A percentile compares a stretch with the other conserved stretches of the same genome.
phyloP scores from a whole-genome alignment of 2,113 vertebrate genomes.

The Hypocryptadius cinnamomeus region DNA sequence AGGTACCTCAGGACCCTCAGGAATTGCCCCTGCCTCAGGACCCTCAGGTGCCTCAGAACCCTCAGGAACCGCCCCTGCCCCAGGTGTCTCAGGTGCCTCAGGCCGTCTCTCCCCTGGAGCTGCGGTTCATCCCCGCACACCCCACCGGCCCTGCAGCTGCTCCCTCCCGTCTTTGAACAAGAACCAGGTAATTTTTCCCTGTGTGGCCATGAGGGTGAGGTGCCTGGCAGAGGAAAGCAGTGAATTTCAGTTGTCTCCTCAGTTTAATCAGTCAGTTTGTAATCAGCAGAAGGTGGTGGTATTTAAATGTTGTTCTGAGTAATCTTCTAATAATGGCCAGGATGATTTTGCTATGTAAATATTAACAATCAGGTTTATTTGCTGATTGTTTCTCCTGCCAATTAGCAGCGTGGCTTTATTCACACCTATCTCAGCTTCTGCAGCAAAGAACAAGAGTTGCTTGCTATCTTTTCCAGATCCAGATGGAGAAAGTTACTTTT shows the following conservation, averaged over 20 bases:
- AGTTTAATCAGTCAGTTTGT: background rate
- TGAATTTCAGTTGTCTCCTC: background rate
- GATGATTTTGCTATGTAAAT: conserved; percentile 3
- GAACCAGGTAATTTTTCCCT: rapidly evolving
- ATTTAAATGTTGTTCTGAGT: conserved; percentile 10
- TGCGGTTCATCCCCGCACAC: background rate
- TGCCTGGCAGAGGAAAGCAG: rapidly evolving
- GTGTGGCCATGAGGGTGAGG: rapidly evolving
- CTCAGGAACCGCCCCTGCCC: too few relatives aligned
- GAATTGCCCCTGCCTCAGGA: too few relatives aligned
- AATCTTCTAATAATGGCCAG: conserved; percentile 6
- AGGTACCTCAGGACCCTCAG: too few relatives aligned
- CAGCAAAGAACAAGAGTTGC: background rate
- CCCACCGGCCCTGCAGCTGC: rapidly evolving
- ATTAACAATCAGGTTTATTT: conserved; percentile 29
- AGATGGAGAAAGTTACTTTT: background rate
- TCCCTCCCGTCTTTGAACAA: background rate
- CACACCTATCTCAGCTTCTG: background rate
- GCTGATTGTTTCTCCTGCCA: background rate
- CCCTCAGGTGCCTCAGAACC: too few relatives aligned
- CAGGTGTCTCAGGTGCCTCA: background rate
- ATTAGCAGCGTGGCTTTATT: background rate
- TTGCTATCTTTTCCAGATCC: background rate
- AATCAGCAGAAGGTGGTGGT: background rate
- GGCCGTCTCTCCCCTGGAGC: background rate